Base-by-base conservation (phyloP, 2,113 vertebrate genomes). In the Lagopus muta region DNA sequence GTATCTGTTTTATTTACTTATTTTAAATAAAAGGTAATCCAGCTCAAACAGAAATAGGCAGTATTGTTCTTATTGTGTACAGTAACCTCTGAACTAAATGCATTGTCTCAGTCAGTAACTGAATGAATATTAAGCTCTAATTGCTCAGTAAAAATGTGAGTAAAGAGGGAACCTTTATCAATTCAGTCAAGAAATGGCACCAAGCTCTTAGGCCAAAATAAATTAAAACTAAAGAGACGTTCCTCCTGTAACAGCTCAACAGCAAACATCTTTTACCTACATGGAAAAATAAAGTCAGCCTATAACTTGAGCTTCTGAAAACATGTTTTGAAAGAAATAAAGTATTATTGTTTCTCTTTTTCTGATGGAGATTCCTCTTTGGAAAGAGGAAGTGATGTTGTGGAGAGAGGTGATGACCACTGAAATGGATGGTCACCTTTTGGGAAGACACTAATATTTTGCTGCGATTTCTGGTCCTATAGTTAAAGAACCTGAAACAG, bases 171-270 rank as follows among this genome's bases (percentile, higher is more conserved):
- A 62, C 18, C 30, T 67, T 89, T 88, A 47, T 78, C 83, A 77
- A 85, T 89, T 96, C 57, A 67, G 2, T 66, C 36, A 85, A 92
- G 60, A 89, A 92, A 10, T 45, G 19, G 11, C 66, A 15, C 3
- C 65, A 90, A 79, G 2, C 7, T 88, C 73, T 61, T 45, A 50
- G 32, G 47, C 76, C 42, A 17, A 32, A 91, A 82, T 60, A 67
- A 88, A 82, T 80, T 92, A 79, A 82, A 66, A 54, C 21, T 82
- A 62, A 82, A 88, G n/a, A 36, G 36, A 88, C 91, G 88, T 48
- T 38, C 24, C 40, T 48, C 78, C 36, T 92, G 28, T 15, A 71
- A 47, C 6, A 85, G 20, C 32, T 55, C 40, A 45, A n/a, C 11
- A 21, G 18, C 30, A 72, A 80, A 90, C 20, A 25, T 4, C 4